Percentiles rank a stretch among this genome's conserved stretches.
Evolutionary conservation across 2,888 invertebrate species (phyloP).

Genomic region (Drosophila suboccidentalis): DNA sequence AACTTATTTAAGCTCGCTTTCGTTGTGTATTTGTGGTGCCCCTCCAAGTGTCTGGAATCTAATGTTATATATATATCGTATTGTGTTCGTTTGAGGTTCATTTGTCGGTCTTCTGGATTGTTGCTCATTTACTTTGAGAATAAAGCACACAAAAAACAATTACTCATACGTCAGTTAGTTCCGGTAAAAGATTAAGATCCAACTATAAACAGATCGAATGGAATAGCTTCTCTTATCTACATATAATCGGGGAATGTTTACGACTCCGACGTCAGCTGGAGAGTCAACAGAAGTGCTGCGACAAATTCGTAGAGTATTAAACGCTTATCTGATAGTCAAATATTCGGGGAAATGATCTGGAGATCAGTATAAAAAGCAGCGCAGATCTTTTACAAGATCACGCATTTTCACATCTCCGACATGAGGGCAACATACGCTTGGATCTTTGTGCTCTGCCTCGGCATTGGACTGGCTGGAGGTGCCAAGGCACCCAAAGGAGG

Average conservation of each 20-base stretch:
- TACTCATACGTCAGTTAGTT: slow-evolving; percentile 36
- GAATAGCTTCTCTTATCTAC: slow-evolving; percentile 47
- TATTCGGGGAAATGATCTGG: slow-evolving; percentile 11
- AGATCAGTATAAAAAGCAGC: slow-evolving; percentile 26
- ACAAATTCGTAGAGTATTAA: slow-evolving; percentile 48
- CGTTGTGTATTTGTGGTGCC: slow-evolving; percentile 51
- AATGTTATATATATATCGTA: slow-evolving; percentile 29
- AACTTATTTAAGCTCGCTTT: slow-evolving; percentile 38
- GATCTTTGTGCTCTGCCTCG: slow-evolving; percentile 49
- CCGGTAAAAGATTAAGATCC: slow-evolving; percentile 42
- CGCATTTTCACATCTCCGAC: slow-evolving; percentile 13
- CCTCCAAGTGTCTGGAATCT: slow-evolving; percentile 25
- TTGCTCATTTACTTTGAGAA: slow-evolving; percentile 68
- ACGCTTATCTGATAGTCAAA: slow-evolving; percentile 56
- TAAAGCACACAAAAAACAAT: slow-evolving; percentile 62
- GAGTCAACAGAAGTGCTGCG: slow-evolving; percentile 64
- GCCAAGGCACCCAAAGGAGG: slow-evolving; percentile 12
- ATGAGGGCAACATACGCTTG: slow-evolving; percentile 50
- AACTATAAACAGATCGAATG: slow-evolving; percentile 65
- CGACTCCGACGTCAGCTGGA: slow-evolving; percentile 33
- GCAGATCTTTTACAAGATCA: slow-evolving; percentile 1
- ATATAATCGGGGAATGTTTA: slow-evolving; percentile 28
- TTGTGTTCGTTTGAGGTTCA: slow-evolving; percentile 72
- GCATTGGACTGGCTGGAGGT: slow-evolving; percentile 18
- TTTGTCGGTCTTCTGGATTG: slow-evolving; percentile 59